A percentile compares a stretch with the other conserved stretches of the same genome.
Evolutionary conservation across 1,140 invertebrate species (phyloP).

Genomic region (Trachymyrmex septentrionalis): DNA sequence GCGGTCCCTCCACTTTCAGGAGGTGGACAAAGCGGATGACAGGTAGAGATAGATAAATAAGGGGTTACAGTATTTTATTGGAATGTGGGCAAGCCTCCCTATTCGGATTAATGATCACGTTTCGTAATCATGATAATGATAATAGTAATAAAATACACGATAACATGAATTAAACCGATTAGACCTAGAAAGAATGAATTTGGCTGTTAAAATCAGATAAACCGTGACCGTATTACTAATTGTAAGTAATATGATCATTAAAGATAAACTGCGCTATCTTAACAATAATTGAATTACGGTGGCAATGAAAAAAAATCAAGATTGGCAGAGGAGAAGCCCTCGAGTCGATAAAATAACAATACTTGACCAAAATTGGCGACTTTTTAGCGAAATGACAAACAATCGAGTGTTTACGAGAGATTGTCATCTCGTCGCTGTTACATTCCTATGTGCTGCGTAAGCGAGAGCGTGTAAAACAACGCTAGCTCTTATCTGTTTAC

Average conservation of each 20-base stretch:
- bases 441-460: slow-evolving; percentile 52
- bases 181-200: not conserved
- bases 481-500: slow-evolving; percentile 55
- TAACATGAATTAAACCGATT: slow-evolving; percentile 24
- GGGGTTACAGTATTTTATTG: slow-evolving; percentile 9
- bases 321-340: not conserved
- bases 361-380: not conserved
- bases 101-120: not conserved
- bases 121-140: slow-evolving; percentile 25
- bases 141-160: slow-evolving; percentile 17
- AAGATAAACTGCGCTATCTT: slow-evolving; percentile 26
- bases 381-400: slow-evolving; percentile 51
- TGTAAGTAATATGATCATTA: not conserved
- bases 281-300: slow-evolving; percentile 39
- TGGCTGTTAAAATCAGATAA: slow-evolving; percentile 14
- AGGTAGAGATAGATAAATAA: slow-evolving; percentile 6
- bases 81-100: slow-evolving; percentile 14
- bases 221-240: not conserved
- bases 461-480: slow-evolving; percentile 53
- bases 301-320: not conserved
- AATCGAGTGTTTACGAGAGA: slow-evolving; percentile 65
- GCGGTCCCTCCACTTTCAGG: slow-evolving; percentile 13
- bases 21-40: not conserved
- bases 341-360: slow-evolving; percentile 26
- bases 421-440: slow-evolving; percentile 43